phyloP scores from a whole-genome alignment of 2,113 vertebrate genomes.

The Bombycilla garrulus region DNA sequence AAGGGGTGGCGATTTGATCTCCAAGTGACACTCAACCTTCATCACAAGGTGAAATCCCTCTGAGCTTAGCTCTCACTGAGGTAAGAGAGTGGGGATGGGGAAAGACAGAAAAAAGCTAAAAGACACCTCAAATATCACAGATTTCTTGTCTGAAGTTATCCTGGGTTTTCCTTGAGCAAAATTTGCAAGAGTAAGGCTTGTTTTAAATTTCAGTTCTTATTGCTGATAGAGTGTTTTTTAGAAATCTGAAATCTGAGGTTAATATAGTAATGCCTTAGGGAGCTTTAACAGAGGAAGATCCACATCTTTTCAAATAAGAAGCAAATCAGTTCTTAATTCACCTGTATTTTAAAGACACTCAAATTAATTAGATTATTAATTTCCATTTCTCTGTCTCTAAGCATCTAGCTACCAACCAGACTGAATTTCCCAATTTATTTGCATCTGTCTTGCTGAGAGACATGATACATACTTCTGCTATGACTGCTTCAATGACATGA shows the following conservation, averaged over 20 bases:
- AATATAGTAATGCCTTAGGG: not conserved
- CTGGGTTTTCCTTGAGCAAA: not conserved
- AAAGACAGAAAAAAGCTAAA: not conserved
- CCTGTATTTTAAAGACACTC: not conserved
- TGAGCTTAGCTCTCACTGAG: not conserved
- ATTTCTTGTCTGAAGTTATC: not conserved
- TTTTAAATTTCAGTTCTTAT: not conserved
- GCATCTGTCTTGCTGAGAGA: not conserved
- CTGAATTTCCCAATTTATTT: not conserved
- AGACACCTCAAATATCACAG: not conserved
- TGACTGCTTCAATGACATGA: not conserved
- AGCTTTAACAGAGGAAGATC: not conserved
- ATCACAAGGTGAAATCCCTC: not conserved
- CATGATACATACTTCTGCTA: not conserved
- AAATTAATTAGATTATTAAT: not conserved
- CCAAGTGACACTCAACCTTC: not conserved
- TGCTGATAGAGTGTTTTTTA: not conserved
- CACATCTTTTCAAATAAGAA: not conserved
- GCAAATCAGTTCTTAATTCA: not conserved
- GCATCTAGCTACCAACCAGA: not conserved
- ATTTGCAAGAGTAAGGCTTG: not conserved
- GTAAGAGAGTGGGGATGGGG: not conserved
- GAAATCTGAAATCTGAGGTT: not conserved
- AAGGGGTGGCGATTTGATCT: not conserved
- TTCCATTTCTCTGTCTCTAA: not conserved